Conservation (phyloP, 2,888 invertebrate species). For the Linnaemya vulpina region DNA sequence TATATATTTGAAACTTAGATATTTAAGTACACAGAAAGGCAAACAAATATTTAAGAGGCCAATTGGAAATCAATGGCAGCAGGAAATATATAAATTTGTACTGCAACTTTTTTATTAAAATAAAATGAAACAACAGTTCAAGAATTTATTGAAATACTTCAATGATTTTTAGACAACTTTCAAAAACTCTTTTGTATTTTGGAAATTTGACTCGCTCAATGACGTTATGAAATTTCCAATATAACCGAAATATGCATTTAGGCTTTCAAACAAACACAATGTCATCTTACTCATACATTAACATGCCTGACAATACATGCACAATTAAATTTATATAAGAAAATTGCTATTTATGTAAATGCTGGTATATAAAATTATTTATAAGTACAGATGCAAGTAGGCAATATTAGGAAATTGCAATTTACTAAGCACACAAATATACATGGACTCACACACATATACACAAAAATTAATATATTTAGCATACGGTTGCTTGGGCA, state of each 20-base stretch:
- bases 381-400: slow-evolving; percentile 12
- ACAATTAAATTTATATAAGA: slow-evolving; percentile 19
- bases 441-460: not conserved
- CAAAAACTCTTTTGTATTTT: too few relatives aligned
- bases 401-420: slow-evolving; percentile 62
- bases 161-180: too few relatives aligned
- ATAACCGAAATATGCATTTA: too few relatives aligned
- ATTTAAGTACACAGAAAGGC: not conserved
- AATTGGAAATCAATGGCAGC: not conserved
- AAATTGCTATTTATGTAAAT: slow-evolving; percentile 2
- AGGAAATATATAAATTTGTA: not conserved
- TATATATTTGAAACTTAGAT: not conserved
- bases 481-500: slow-evolving; percentile 11
- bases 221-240: not conserved
- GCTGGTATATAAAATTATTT: slow-evolving; percentile 19
- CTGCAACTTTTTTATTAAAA: too few relatives aligned
- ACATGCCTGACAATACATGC: not conserved
- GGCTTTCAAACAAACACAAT: not conserved
- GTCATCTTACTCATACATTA: not conserved
- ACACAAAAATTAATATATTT: slow-evolving; percentile 22
- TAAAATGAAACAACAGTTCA: too few relatives aligned
- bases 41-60: not conserved
- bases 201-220: not conserved
- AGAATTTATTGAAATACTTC: too few relatives aligned
- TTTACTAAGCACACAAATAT: slow-evolving; percentile 38